phyloP scores from a whole-genome alignment of 2,113 vertebrate genomes.

The Gnathonemus longibarbis region DNA sequence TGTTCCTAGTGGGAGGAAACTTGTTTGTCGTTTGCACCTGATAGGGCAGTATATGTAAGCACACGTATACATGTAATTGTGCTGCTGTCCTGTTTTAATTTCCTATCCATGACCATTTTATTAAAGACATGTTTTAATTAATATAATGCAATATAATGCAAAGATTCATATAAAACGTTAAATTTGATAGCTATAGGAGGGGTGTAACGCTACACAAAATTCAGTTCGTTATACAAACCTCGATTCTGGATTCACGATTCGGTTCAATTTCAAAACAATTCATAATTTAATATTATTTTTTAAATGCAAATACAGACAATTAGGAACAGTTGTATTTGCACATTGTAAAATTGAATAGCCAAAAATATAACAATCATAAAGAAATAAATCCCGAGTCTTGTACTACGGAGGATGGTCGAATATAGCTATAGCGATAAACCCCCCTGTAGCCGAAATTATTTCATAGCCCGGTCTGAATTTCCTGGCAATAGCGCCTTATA shows the following conservation, averaged over 20 bases:
- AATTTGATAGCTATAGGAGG: not conserved
- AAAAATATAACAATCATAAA: not conserved
- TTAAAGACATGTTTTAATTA: not conserved
- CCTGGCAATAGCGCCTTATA: not conserved
- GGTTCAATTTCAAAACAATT: not conserved
- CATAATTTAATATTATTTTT: not conserved
- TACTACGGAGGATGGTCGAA: not conserved
- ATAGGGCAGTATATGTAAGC: conserved; percentile 56
- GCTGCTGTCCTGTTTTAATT: not conserved
- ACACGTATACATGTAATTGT: not conserved
- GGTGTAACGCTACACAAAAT: not conserved
- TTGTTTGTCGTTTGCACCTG: conserved; percentile 70
- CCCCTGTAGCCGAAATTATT: not conserved
- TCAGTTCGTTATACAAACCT: not conserved
- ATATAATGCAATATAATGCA: not conserved
- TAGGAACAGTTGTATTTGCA: not conserved
- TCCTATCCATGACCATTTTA: not conserved
- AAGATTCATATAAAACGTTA: not conserved
- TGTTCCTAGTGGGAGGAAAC: conserved; percentile 69
- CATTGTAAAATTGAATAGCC: not conserved
- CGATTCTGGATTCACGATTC: not conserved
- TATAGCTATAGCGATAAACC: not conserved
- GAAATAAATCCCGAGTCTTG: not conserved
- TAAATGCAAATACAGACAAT: not conserved
- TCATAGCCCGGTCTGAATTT: not conserved